These are phyloP conservation scores for Dendrolimus punctatus DNA, from an alignment of 1,140 invertebrate species.

Conservation along the genomic window DNA sequence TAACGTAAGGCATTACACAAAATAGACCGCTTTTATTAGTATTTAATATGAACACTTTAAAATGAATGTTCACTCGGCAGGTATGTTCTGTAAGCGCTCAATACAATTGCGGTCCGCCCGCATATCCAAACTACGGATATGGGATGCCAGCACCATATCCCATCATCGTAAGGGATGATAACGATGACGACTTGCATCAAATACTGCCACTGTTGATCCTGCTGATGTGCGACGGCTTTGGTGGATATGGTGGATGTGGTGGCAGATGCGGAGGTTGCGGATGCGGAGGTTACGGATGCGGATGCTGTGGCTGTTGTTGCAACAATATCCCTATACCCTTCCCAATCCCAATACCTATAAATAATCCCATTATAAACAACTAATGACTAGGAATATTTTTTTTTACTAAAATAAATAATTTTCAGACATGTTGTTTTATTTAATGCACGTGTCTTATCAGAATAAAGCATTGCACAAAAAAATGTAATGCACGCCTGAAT, in stretches of 20 bases:
- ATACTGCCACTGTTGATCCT: constrained; percentile 35
- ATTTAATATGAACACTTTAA: neutral
- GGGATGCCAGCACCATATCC: constrained; percentile 23
- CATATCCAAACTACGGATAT: constrained; percentile 8
- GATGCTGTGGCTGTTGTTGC: constrained; percentile 10
- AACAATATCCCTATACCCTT: constrained; percentile 35
- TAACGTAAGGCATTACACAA: constrained; percentile 3
- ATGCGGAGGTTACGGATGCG: constrained; percentile 9
- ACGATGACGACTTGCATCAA: constrained; percentile 23
- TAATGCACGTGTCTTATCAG: constrained; percentile 1
- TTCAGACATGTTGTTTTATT: constrained; percentile 2
- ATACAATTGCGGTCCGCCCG: constrained; percentile 16
- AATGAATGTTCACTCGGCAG: constrained; percentile 13
- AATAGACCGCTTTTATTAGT: neutral
- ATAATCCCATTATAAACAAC: constrained; percentile 21
- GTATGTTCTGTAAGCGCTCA: constrained; percentile 26
- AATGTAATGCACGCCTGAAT: neutral
- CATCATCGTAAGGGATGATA: constrained; percentile 23
- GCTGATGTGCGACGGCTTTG: constrained; percentile 21
- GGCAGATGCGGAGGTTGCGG: constrained; percentile 12
- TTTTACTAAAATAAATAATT: neutral
- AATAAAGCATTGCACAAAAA: neutral
- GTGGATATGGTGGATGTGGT: constrained; percentile 11
- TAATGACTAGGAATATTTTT: neutral
- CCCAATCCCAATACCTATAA: constrained; percentile 31